A percentile compares a stretch with the other conserved stretches of the same genome.
phyloP scores from a whole-genome alignment of 2,797 vertebrate species.

The Eutrigla gurnardus region DNA sequence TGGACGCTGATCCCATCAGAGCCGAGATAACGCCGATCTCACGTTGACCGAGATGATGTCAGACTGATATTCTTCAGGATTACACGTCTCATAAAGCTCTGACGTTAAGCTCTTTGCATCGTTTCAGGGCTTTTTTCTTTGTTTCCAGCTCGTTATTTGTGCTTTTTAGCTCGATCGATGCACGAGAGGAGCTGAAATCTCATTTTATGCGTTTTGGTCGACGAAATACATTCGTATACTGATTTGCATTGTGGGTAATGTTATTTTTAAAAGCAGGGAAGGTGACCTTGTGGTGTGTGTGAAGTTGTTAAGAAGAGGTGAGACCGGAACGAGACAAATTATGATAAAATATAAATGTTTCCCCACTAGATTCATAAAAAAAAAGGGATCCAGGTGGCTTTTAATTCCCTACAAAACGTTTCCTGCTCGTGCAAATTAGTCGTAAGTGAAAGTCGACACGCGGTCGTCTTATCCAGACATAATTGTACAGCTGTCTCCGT shows the following conservation, averaged over 20 bases:
- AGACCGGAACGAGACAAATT: not conserved
- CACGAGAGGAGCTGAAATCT: not conserved
- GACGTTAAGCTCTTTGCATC: not conserved
- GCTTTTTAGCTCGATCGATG: not conserved
- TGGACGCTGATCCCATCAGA: slow-evolving; percentile 49
- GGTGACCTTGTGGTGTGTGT: not conserved
- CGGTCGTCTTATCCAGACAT: slow-evolving; percentile 21
- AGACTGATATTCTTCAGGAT: slow-evolving; percentile 12
- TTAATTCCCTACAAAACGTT: slow-evolving; percentile 8
- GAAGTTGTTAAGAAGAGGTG: not conserved
- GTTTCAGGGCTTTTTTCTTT: too few relatives aligned
- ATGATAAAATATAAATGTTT: not conserved
- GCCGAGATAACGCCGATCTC: slow-evolving; percentile 20
- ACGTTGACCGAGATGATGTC: slow-evolving; percentile 20
- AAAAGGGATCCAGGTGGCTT: not conserved
- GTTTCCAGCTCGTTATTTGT: not conserved
- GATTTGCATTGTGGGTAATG: not conserved
- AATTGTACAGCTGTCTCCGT: slow-evolving; percentile 33
- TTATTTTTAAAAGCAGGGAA: not conserved
- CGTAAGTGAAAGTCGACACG: slow-evolving; percentile 2
- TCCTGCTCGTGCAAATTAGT: slow-evolving; percentile 16
- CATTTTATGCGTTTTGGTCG: not conserved
- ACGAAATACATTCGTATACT: not conserved
- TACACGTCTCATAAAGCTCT: not conserved
- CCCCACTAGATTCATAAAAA: not conserved